A percentile compares a stretch with the other conserved stretches of the same genome.
phyloP scores from a whole-genome alignment of 2,888 invertebrate genomes.

The Agrenia bidenticulata region DNA sequence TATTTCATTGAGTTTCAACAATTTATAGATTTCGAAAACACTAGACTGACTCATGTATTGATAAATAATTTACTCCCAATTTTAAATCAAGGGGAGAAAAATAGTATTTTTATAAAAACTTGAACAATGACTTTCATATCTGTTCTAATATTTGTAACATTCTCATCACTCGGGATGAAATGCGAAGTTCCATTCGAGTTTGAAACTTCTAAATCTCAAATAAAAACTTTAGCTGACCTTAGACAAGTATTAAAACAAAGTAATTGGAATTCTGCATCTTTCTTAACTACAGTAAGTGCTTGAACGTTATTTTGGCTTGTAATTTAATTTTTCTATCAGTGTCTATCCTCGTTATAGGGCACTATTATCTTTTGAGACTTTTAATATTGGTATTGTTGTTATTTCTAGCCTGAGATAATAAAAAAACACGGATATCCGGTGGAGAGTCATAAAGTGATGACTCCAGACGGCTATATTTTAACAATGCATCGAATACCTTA shows the following conservation, averaged over 20 bases:
- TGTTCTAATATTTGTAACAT: no score
- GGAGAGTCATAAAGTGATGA: slow-evolving; percentile 4
- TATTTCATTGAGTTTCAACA: no score
- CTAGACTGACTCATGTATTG: no score
- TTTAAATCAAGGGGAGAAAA: no score
- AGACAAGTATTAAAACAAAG: slow-evolving; percentile 29
- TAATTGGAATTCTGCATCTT: slow-evolving; percentile 44
- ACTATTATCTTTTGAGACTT: no score
- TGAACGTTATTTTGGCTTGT: no score
- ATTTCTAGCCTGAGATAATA: not conserved
- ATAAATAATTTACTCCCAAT: no score
- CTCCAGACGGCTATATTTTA: slow-evolving; percentile 13
- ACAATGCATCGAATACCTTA: slow-evolving; percentile 56
- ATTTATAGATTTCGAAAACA: no score
- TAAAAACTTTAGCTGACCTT: slow-evolving; percentile 27
- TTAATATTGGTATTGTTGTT: no score
- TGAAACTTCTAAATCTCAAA: slow-evolving; percentile 28
- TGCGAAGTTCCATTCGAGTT: slow-evolving; percentile 9
- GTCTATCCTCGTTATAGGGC: no score
- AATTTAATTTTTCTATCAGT: not conserved
- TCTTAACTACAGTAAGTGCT: slow-evolving; percentile 41
- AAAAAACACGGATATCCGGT: slow-evolving; percentile 10
- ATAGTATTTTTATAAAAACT: no score
- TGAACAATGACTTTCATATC: no score
- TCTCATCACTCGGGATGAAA: not conserved